A percentile compares a stretch with the other conserved stretches of the same genome.
Evolutionary conservation across 2,113 vertebrate species (phyloP).

Genomic region (Euleptes europaea): DNA sequence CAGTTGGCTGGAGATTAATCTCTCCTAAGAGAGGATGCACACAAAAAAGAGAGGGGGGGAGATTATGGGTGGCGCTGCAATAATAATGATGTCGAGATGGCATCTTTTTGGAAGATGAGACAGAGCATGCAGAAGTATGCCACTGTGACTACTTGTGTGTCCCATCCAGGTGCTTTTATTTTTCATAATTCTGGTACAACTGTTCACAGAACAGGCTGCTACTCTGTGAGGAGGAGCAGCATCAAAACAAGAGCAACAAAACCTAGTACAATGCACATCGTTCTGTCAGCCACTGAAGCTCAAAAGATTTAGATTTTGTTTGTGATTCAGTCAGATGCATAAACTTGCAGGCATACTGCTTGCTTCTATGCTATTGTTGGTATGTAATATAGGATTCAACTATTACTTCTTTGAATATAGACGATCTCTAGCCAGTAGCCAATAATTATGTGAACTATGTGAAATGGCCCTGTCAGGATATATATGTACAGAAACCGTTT

Average conservation of each 20-base stretch:
- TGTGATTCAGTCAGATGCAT: not conserved
- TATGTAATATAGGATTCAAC: not conserved
- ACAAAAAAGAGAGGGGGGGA: not conserved
- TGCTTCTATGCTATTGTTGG: not conserved
- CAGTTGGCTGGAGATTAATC: not conserved
- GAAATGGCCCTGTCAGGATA: not conserved
- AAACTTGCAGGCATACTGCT: not conserved
- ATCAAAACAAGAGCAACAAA: not conserved
- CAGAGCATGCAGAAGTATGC: not conserved
- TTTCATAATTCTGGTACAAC: constrained; percentile 2
- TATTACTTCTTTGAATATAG: not conserved
- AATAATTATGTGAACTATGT: no score
- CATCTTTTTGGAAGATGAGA: constrained; percentile 3
- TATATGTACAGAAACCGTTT: not conserved
- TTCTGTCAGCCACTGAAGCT: constrained; percentile 6
- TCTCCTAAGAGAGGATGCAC: constrained; percentile 29
- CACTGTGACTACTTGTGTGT: constrained; percentile 10
- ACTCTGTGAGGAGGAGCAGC: not conserved
- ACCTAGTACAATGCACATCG: not conserved
- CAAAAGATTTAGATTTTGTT: not conserved
- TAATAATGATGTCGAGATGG: constrained; percentile 27
- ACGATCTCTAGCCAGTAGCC: not conserved
- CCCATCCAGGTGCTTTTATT: not conserved
- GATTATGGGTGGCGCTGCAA: constrained; percentile 34
- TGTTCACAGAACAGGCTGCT: not conserved